Conservation (phyloP, 2,797 vertebrate species). For the Pagetopsis macropterus region DNA sequence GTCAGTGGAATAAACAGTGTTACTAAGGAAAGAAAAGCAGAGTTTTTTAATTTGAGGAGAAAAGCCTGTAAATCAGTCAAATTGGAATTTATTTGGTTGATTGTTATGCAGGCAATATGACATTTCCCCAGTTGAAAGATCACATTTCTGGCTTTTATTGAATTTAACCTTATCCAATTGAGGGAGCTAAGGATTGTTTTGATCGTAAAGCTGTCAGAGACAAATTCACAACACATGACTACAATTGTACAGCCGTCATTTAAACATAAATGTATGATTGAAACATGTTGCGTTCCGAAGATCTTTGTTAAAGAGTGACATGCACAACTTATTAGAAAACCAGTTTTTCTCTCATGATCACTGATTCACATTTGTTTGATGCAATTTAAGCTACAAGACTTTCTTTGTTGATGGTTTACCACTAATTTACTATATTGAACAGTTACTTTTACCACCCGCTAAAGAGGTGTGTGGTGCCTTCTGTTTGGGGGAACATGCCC, state of each 20-base stretch:
- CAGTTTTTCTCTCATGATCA: neutral
- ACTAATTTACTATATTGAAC: neutral
- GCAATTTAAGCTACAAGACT: neutral
- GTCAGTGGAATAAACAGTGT: constrained; percentile 30
- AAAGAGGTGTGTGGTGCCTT: constrained; percentile 10
- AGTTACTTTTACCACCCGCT: constrained; percentile 27
- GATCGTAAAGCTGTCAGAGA: too few species aligned
- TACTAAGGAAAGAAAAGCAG: constrained; percentile 15
- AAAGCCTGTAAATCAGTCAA: neutral
- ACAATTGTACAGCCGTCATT: neutral
- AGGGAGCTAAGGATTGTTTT: neutral
- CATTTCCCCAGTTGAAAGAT: constrained; percentile 4
- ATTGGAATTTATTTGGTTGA: constrained; percentile 16
- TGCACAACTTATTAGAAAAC: neutral
- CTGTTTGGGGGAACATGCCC: constrained; percentile 27
- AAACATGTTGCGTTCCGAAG: neutral
- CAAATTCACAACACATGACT: neutral
- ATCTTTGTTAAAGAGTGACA: neutral
- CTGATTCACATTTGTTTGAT: neutral
- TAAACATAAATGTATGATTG: neutral
- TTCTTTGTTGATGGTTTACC: neutral
- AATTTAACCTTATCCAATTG: neutral
- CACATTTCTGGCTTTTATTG: neutral
- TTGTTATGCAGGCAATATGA: constrained; percentile 23
- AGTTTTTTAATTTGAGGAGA: constrained; percentile 4